These are phyloP conservation scores for Drosophila colorata DNA, from an alignment of 2,888 invertebrate genomes.

Conservation along the genomic window DNA sequence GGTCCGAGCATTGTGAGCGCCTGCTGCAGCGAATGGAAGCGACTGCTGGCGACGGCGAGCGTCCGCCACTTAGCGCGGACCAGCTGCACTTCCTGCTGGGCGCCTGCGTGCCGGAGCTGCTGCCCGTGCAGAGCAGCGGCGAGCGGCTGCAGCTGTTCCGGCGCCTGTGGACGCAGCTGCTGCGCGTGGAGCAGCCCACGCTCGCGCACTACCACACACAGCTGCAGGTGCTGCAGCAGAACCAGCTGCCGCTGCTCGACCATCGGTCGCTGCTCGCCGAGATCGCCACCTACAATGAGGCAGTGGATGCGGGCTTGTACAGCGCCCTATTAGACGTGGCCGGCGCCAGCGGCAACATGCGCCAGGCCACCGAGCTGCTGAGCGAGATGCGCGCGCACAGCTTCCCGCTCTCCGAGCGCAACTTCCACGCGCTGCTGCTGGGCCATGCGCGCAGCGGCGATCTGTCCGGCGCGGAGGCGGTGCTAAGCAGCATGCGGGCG, in stretches of 20 bases:
- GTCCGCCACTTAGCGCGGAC: conserved; percentile 36
- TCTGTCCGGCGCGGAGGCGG: conserved; percentile 85
- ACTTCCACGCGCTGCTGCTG: conserved; percentile 88
- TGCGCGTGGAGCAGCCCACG: conserved; percentile 74
- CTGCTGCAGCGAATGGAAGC: conserved; percentile 62
- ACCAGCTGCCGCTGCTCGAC: conserved; percentile 85
- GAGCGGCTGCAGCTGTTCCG: conserved; percentile 86
- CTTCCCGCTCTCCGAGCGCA: conserved; percentile 86
- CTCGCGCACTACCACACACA: conserved; percentile 86
- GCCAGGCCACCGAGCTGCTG: conserved; percentile 87
- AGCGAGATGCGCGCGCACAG: conserved; percentile 87
- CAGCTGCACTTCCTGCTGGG: conserved; percentile 85
- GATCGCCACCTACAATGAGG: conserved; percentile 84
- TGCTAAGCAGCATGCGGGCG: conserved; percentile 87
- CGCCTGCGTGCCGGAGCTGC: conserved; percentile 85
- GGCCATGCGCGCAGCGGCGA: conserved; percentile 86
- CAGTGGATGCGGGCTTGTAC: conserved; percentile 85
- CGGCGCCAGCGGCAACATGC: conserved; percentile 87
- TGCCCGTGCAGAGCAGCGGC: conserved; percentile 86
- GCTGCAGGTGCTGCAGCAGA: conserved; percentile 87
- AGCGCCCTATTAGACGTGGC: conserved; percentile 87
- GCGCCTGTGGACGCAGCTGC: conserved; percentile 87
- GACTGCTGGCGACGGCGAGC: not conserved
- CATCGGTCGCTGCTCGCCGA: conserved; percentile 66
- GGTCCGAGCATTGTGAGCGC: conserved; percentile 61